These are phyloP conservation scores for Parambassis ranga DNA, from an alignment of 2,797 vertebrate genomes.

Conservation along the genomic window DNA sequence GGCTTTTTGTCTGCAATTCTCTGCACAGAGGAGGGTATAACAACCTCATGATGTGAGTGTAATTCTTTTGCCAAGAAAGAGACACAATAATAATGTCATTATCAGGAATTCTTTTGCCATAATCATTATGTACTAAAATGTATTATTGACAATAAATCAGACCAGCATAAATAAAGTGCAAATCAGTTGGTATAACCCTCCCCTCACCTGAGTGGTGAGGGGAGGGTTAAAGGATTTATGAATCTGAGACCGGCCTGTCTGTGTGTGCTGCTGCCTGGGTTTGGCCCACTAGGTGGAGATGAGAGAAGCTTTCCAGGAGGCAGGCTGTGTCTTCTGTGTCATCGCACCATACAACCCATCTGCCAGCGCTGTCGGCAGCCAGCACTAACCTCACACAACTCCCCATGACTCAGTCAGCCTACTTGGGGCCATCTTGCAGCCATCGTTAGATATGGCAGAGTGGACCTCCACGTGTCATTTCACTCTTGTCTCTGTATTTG, in stretches of 20 bases:
- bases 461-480: neutral
- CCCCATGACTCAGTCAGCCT: neutral
- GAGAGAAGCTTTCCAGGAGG: conserved; percentile 84
- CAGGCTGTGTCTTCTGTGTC: conserved; percentile 84
- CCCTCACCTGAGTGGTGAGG: too few species aligned
- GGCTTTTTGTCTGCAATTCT: too few species aligned
- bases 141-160: too few species aligned
- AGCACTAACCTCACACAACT: conserved; percentile 22
- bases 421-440: neutral
- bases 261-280: conserved; percentile 34
- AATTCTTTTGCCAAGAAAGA: too few species aligned
- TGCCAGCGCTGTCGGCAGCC: conserved; percentile 1
- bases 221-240: neutral
- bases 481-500: too few species aligned
- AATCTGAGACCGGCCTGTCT: neutral
- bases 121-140: too few species aligned
- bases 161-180: too few species aligned
- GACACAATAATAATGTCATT: too few species aligned
- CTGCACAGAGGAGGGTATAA: too few species aligned
- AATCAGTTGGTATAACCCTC: too few species aligned
- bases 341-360: conserved; percentile 77
- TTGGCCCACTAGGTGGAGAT: conserved; percentile 79
- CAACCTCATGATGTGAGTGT: too few species aligned
- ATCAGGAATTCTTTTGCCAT: too few species aligned
- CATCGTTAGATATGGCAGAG: neutral